These are phyloP conservation scores for Sinocyclocheilus rhinocerous DNA, from an alignment of 2,113 vertebrate species.

Conservation along the genomic window DNA sequence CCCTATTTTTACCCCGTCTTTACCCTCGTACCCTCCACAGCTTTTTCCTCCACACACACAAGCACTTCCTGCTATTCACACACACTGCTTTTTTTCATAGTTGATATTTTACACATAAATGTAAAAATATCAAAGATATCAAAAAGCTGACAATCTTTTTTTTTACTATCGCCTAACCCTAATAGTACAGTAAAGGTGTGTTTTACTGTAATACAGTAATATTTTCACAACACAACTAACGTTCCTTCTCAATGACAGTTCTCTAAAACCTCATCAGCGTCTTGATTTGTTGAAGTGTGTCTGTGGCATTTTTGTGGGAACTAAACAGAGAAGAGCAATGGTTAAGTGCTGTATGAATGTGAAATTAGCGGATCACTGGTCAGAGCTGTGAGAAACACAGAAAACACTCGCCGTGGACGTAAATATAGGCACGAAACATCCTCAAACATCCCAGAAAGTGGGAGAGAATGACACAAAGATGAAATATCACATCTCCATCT, in stretches of 20 bases:
- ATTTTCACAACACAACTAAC: background rate
- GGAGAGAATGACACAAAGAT: background rate
- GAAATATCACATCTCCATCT: background rate
- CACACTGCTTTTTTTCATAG: too few species aligned
- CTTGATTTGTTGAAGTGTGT: constrained; percentile 15
- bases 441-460: background rate
- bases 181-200: background rate
- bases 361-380: constrained; percentile 34
- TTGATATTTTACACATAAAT: too few species aligned
- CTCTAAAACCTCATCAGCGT: constrained; percentile 32
- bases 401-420: background rate
- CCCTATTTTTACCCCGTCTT: constrained; percentile 91
- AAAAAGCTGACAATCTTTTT: too few species aligned
- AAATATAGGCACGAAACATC: background rate
- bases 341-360: constrained; percentile 8
- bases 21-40: constrained; percentile 87
- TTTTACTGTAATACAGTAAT: background rate
- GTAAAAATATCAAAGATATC: too few species aligned
- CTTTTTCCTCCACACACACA: constrained; percentile 89
- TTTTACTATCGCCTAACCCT: background rate
- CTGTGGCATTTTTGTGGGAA: constrained; percentile 22
- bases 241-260: constrained; percentile 32
- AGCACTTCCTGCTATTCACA: constrained; percentile 83
- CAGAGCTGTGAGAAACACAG: background rate
- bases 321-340: constrained; percentile 41